Evolutionary conservation across 2,797 vertebrate genomes (phyloP).

Genomic region (Merluccius polli): DNA sequence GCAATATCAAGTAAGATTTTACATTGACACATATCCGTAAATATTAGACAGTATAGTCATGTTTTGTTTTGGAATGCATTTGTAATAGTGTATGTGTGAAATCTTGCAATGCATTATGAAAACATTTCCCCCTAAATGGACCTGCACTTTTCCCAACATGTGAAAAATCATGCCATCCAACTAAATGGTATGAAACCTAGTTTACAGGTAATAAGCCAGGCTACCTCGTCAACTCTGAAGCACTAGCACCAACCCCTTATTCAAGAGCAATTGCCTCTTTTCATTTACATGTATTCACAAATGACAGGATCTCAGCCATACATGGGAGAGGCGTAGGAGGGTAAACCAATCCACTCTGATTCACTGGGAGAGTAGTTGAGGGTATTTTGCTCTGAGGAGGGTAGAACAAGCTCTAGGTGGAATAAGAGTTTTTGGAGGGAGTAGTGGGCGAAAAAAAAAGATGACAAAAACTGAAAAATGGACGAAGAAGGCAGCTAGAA

Average conservation of each 20-base stretch:
- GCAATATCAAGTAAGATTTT: not conserved
- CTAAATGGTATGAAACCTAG: not conserved
- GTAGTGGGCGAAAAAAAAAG: not conserved
- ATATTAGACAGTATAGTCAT: not conserved
- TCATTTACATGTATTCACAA: not conserved
- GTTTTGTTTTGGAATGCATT: not conserved
- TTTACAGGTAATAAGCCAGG: not conserved
- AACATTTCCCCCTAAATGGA: not conserved
- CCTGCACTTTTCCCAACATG: not conserved
- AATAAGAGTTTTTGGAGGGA: not conserved
- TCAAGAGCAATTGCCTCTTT: not conserved
- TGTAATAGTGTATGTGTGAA: not conserved
- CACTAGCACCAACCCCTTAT: not conserved
- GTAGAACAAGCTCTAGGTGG: not conserved
- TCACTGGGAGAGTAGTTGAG: not conserved
- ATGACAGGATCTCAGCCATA: not conserved
- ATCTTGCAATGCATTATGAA: not conserved
- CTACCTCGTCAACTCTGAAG: conserved; percentile 1
- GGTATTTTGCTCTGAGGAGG: not conserved
- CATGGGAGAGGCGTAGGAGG: not conserved
- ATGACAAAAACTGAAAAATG: not conserved
- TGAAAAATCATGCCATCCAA: not conserved
- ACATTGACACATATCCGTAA: not conserved
- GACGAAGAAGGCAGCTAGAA: not conserved
- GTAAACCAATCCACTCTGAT: not conserved